Percentiles rank a stretch among this genome's conserved stretches.
These are phyloP conservation scores for Torymus texanus DNA, from an alignment of 2,888 invertebrate genomes.

Conservation along the genomic window DNA sequence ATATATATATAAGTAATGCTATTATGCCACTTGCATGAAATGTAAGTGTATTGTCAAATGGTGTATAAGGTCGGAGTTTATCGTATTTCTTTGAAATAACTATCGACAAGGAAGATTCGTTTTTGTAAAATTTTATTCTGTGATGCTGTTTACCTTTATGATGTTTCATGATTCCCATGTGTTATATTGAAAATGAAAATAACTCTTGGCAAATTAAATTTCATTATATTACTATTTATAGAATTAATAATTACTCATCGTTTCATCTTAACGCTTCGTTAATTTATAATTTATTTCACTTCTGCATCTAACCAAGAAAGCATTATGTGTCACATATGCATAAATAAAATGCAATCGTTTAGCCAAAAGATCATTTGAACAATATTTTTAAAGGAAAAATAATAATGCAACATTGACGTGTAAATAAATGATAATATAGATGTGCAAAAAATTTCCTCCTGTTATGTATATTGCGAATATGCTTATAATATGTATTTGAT, in stretches of 20 bases:
- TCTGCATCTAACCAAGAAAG: conserved; percentile 16
- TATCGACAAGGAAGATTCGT: no score
- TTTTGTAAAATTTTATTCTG: no score
- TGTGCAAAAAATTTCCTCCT: conserved; percentile 37
- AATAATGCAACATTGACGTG: conserved; percentile 17
- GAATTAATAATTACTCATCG: not conserved
- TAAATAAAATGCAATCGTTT: conserved; percentile 14
- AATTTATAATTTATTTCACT: conserved; percentile 31
- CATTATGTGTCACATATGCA: conserved; percentile 13
- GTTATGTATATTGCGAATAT: conserved; percentile 17
- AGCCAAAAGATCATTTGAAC: conserved; percentile 6
- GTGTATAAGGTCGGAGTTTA: no score
- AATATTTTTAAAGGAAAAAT: conserved; percentile 18
- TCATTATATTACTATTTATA: conserved; percentile 5
- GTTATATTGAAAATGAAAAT: no score
- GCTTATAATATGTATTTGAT: conserved; percentile 35
- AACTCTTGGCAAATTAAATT: not conserved
- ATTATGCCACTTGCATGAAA: no score
- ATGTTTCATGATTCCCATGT: no score
- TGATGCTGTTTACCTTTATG: no score
- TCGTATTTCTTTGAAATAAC: no score
- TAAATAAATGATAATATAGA: conserved; percentile 36
- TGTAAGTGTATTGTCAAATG: no score
- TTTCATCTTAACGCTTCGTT: conserved; percentile 17
- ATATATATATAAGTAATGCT: no score